A percentile compares a stretch with the other conserved stretches of the same genome.
Evolutionary conservation across 1,140 invertebrate species (phyloP).

Genomic region (Apolygus lucorum): DNA sequence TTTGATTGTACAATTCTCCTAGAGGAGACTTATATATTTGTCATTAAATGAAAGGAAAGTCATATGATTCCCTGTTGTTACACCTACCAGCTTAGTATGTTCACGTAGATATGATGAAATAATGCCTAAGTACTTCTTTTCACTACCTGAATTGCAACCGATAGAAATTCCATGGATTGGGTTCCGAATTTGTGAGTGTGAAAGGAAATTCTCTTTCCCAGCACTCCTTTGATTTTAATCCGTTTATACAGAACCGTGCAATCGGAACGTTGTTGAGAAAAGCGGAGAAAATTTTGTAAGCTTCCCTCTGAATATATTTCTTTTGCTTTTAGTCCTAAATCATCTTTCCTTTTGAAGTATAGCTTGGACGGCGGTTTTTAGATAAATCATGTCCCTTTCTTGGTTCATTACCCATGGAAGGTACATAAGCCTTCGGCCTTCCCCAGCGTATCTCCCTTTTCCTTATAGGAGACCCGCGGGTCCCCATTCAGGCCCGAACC

Average conservation of each 20-base stretch:
- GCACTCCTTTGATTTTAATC: not conserved
- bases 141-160: no score
- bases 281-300: not conserved
- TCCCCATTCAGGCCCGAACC: not conserved
- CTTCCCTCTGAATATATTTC: not conserved
- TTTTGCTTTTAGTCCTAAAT: not conserved
- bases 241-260: not conserved
- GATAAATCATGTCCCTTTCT: slow-evolving; percentile 16
- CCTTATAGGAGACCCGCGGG: not conserved
- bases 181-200: no score
- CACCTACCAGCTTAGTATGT: no score
- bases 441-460: not conserved
- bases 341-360: not conserved
- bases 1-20: no score
- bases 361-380: not conserved
- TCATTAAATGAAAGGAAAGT: no score
- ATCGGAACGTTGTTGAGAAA: not conserved
- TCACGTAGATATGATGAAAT: no score
- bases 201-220: no score
- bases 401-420: slow-evolving; percentile 16
- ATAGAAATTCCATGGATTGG: no score
- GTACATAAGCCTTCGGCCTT: slow-evolving; percentile 1
- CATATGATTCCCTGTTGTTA: no score
- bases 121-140: no score
- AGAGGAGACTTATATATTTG: no score